Percentiles rank a stretch among this genome's conserved stretches.
Evolutionary conservation across 2,113 vertebrate species (phyloP).

Genomic region (Cyanistes caeruleus): DNA sequence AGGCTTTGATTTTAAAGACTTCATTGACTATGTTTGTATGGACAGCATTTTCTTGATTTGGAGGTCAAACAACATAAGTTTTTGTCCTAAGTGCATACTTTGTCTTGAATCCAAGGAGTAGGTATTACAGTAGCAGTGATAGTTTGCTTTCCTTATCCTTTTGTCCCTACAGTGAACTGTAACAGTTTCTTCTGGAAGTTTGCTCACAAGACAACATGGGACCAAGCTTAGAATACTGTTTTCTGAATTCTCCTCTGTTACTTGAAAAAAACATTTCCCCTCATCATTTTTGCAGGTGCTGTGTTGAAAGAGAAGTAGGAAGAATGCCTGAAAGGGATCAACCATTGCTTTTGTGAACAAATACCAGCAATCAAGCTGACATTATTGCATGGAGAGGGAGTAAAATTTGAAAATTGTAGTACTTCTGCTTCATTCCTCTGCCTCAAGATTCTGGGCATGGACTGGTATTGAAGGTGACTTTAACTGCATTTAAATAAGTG

Average conservation of each 20-base stretch:
- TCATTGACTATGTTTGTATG: not conserved
- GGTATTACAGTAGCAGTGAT: not conserved
- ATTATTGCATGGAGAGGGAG: not conserved
- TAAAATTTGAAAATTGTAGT: not conserved
- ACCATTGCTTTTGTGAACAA: not conserved
- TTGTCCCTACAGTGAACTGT: not conserved
- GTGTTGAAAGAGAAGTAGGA: not conserved
- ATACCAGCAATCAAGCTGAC: not conserved
- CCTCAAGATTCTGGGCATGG: not conserved
- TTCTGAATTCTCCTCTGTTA: not conserved
- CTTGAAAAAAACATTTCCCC: not conserved
- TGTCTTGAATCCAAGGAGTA: not conserved
- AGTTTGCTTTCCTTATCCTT: conserved; percentile 17
- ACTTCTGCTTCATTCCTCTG: not conserved
- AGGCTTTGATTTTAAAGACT: not conserved
- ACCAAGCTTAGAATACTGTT: not conserved
- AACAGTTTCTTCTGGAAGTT: not conserved
- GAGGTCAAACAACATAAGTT: not conserved
- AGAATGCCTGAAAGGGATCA: not conserved
- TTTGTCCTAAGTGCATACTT: not conserved
- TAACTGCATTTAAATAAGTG: not conserved
- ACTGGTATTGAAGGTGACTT: not conserved
- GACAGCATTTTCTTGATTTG: not conserved
- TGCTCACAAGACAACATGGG: not conserved
- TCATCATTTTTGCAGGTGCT: not conserved